Percentiles rank a stretch among this genome's conserved stretches.
Evolutionary conservation across 2,113 vertebrate genomes (phyloP).

Genomic region (Saccopteryx leptura): DNA sequence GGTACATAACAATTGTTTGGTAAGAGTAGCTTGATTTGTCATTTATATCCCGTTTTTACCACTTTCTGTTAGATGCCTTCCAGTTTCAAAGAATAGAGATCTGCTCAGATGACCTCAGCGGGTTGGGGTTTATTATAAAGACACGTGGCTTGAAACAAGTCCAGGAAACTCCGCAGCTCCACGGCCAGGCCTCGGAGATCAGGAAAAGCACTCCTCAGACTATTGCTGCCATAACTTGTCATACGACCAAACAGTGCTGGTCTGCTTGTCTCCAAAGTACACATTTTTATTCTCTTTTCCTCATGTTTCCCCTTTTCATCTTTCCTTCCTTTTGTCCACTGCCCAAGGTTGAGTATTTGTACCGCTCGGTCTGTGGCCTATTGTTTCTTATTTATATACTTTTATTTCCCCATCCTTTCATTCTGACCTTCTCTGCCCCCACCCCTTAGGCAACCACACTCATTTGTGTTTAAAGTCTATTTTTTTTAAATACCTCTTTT

Average conservation of each 20-base stretch:
- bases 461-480: background rate
- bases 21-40: background rate
- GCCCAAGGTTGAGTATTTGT: background rate
- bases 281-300: background rate
- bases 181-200: background rate
- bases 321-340: background rate
- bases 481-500: background rate
- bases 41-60: background rate
- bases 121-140: background rate
- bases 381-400: constrained; percentile 3
- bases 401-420: background rate
- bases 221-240: background rate
- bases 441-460: background rate
- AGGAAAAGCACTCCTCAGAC: background rate
- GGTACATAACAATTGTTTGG: background rate
- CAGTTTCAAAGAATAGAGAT: background rate
- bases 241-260: background rate
- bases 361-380: background rate
- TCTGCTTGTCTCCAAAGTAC: background rate
- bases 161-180: background rate
- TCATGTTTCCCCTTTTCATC: background rate
- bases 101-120: background rate
- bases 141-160: background rate
- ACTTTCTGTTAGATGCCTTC: background rate
- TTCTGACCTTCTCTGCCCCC: background rate